Conservation (phyloP, 2,797 vertebrate species). For the Phrynocephalus vlangalii region DNA sequence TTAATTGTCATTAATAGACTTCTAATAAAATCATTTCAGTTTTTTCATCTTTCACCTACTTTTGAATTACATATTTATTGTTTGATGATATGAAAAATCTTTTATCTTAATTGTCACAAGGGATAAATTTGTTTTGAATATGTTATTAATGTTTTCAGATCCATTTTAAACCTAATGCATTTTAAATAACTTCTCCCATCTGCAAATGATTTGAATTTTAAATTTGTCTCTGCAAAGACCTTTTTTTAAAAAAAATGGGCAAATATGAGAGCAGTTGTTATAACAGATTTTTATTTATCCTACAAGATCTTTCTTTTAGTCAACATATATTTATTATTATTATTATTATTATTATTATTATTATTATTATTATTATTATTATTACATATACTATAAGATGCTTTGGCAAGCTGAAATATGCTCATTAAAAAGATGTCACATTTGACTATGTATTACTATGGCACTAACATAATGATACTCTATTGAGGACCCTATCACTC, state of each 20-base stretch:
- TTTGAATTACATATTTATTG: conserved; percentile 74
- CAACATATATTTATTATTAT: conserved; percentile 49
- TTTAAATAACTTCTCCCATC: conserved; percentile 79
- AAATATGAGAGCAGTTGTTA: conserved; percentile 66
- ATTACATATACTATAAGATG: conserved; percentile 38
- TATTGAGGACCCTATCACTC: neutral
- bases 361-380: too few relatives aligned
- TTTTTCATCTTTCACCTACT: conserved; percentile 61
- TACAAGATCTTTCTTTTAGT: conserved; percentile 56
- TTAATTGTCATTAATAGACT: conserved; percentile 39
- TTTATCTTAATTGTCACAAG: conserved; percentile 69
- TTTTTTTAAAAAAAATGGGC: conserved; percentile 58
- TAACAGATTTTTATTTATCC: conserved; percentile 63
- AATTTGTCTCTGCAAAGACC: conserved; percentile 70
- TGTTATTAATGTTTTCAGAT: conserved; percentile 74
- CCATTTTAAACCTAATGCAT: conserved; percentile 78
- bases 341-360: too few relatives aligned
- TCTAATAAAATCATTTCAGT: conserved; percentile 57
- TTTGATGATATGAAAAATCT: conserved; percentile 72
- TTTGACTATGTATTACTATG: neutral
- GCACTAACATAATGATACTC: neutral
- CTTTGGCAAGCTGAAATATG: conserved; percentile 60
- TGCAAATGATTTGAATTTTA: conserved; percentile 78
- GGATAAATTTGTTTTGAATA: conserved; percentile 78
- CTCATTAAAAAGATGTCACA: neutral